Percentiles rank a stretch among this genome's conserved stretches.
Evolutionary conservation across 1,140 invertebrate genomes (phyloP).

Genomic region (Magallana angulata): DNA sequence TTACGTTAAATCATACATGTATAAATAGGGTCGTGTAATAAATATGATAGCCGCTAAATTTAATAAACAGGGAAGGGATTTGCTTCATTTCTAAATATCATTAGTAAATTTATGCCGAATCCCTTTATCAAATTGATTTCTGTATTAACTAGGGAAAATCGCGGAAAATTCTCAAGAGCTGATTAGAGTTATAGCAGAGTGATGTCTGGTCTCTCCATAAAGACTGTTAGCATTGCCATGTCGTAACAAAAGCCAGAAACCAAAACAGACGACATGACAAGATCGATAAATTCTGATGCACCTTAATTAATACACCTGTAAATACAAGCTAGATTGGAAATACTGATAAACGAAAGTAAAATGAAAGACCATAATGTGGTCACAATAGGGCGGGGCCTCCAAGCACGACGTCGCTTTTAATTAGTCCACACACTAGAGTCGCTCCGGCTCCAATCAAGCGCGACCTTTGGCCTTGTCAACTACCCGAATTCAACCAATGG

Average conservation of each 20-base stretch:
- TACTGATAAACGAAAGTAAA: not conserved
- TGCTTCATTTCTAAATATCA: no score
- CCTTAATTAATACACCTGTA: conserved; percentile 36
- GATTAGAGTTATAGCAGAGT: not conserved
- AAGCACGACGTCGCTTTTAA: conserved; percentile 32
- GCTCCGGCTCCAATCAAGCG: conserved; percentile 39
- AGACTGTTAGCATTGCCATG: not conserved
- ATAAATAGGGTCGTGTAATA: no score
- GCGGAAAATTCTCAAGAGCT: not conserved
- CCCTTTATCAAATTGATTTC: no score
- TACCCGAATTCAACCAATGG: conserved; percentile 48
- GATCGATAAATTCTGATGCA: conserved; percentile 40
- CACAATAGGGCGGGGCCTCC: conserved; percentile 31
- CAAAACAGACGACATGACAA: not conserved
- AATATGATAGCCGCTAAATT: no score
- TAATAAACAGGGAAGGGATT: no score
- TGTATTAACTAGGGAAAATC: no score
- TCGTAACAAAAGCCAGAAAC: not conserved
- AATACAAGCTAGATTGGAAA: conserved; percentile 34
- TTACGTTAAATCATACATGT: no score
- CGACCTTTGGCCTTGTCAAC: conserved; percentile 47
- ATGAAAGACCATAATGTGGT: not conserved
- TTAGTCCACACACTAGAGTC: conserved; percentile 41
- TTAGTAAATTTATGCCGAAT: no score
- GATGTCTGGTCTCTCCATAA: not conserved